These are phyloP conservation scores for Vesta saturnalis DNA, from an alignment of 2,888 invertebrate species.

Conservation along the genomic window DNA sequence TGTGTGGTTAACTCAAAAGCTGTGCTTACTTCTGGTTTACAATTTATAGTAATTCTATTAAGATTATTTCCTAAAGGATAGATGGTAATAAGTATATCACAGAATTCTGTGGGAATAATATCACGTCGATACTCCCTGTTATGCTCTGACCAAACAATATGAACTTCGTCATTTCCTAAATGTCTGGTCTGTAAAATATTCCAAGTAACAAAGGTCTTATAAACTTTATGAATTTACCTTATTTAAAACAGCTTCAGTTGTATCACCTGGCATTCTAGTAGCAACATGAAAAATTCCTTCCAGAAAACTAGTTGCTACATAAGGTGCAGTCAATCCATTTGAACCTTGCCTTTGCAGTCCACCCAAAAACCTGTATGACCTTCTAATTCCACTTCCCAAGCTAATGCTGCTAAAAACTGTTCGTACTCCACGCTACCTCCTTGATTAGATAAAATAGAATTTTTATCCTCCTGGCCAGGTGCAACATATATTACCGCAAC, in stretches of 20 bases:
- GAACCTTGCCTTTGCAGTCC: conserved; percentile 91
- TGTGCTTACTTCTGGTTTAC: conserved; percentile 81
- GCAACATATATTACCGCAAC: conserved; percentile 98
- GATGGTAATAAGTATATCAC: conserved; percentile 96
- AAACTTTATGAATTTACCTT: conserved; percentile 67
- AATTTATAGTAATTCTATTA: conserved; percentile 87
- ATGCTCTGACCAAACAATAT: conserved; percentile 99
- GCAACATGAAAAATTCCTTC: conserved; percentile 98
- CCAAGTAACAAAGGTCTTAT: conserved; percentile 26
- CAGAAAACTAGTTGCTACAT: conserved; percentile 91
- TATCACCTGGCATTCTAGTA: conserved; percentile 94
- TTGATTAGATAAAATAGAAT: conserved; percentile 90
- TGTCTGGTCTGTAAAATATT: conserved; percentile 80
- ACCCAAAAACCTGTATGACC: conserved; percentile 93
- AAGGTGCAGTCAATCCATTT: conserved; percentile 94
- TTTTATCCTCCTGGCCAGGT: conserved; percentile 97
- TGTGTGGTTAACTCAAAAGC: not conserved
- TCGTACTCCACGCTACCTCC: conserved; percentile 95
- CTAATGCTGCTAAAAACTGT: conserved; percentile 74
- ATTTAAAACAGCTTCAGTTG: conserved; percentile 85
- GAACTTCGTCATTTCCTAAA: conserved; percentile 97
- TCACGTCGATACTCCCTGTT: conserved; percentile 93
- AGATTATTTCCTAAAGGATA: conserved; percentile 91
- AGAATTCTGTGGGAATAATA: conserved; percentile 98
- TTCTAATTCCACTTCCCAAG: conserved; percentile 90